Percentiles rank a stretch among this genome's conserved stretches.
Evolutionary conservation across 2,797 vertebrate species (phyloP).

Genomic region (Melopsittacus undulatus): DNA sequence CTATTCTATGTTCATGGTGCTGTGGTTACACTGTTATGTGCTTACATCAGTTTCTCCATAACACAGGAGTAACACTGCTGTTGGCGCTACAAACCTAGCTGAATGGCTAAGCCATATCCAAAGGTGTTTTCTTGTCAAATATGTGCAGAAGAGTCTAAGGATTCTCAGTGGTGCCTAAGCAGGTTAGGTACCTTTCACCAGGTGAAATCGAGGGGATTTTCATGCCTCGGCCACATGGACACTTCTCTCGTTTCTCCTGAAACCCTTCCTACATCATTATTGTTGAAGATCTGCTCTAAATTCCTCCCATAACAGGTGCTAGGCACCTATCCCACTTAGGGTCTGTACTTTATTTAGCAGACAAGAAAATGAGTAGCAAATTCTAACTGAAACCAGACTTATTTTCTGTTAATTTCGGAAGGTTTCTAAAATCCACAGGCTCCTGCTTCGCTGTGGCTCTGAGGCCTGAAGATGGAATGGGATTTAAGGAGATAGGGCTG

Average conservation of each 20-base stretch:
- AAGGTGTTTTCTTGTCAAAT: neutral
- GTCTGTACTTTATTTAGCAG: neutral
- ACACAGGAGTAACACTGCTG: neutral
- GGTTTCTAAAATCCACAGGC: neutral
- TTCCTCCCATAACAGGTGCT: neutral
- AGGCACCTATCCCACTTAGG: neutral
- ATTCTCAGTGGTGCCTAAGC: neutral
- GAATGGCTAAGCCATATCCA: neutral
- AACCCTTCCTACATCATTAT: neutral
- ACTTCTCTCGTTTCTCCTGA: neutral
- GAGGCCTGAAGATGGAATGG: neutral
- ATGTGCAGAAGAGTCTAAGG: neutral
- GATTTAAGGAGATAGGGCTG: neutral
- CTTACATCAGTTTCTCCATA: neutral
- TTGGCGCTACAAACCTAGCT: neutral
- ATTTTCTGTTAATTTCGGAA: neutral
- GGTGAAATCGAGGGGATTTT: neutral
- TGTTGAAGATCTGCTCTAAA: neutral
- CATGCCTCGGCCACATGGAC: neutral
- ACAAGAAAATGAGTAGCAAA: neutral
- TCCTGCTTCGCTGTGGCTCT: neutral
- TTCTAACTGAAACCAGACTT: neutral
- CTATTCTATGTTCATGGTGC: neutral
- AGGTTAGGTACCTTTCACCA: neutral
- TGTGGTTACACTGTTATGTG: neutral